phyloP scores from a whole-genome alignment of 2,888 invertebrate genomes.

The Agrochola circellaris region DNA sequence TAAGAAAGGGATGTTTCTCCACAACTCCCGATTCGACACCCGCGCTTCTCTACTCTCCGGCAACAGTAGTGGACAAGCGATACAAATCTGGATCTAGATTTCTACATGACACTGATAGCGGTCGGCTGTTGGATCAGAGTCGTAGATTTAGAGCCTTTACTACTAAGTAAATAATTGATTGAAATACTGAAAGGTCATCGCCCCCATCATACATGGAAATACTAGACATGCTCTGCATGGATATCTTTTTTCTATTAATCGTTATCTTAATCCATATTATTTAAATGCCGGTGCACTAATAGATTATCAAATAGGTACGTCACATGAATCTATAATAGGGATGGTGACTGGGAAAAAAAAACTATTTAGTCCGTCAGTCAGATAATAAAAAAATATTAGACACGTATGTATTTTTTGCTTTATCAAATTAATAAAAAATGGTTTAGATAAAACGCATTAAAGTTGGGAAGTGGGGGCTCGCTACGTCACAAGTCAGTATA shows the following conservation, averaged over 20 bases:
- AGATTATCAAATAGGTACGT: background rate
- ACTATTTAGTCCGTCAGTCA: no score
- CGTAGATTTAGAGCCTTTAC: background rate
- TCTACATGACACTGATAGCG: background rate
- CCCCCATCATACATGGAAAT: background rate
- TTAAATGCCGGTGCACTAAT: constrained; percentile 1
- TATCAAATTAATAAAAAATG: no score
- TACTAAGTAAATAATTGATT: background rate
- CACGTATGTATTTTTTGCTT: no score
- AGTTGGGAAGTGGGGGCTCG: no score
- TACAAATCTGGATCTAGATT: constrained; percentile 6
- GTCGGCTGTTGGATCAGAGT: background rate
- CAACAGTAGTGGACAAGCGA: background rate
- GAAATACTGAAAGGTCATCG: background rate
- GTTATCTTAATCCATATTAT: background rate
- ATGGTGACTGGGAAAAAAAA: no score
- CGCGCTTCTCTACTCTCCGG: background rate
- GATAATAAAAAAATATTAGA: no score
- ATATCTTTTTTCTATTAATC: background rate
- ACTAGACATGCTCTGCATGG: background rate
- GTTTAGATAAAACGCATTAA: no score
- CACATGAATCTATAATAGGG: background rate
- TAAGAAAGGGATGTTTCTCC: background rate
- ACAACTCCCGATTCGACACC: no score
- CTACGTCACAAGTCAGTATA: no score